Conservation (phyloP, 2,888 invertebrate species). For the Thalpophila matura region DNA sequence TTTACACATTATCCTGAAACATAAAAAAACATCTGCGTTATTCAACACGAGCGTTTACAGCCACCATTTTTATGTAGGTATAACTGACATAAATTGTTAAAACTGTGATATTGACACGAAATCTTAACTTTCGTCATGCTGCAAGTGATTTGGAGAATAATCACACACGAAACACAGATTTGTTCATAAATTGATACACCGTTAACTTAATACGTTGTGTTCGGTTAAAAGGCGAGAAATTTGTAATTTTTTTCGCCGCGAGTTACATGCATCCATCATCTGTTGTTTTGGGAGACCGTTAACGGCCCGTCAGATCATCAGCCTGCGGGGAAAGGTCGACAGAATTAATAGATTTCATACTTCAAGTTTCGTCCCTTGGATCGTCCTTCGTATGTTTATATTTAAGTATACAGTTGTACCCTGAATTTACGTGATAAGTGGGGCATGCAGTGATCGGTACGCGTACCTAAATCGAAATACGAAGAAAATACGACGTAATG, state of each 20-base stretch:
- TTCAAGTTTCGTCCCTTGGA: conserved; percentile 46
- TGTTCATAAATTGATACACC: conserved; percentile 77
- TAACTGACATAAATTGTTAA: conserved; percentile 60
- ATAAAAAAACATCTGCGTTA: conserved; percentile 45
- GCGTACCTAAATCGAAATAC: conserved; percentile 7
- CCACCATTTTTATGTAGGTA: conserved; percentile 57
- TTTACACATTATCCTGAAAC: conserved; percentile 46
- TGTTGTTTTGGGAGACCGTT: conserved; percentile 67
- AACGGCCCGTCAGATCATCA: conserved; percentile 53
- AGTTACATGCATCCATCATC: conserved; percentile 71
- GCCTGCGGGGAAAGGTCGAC: conserved; percentile 60
- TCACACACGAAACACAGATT: conserved; percentile 69
- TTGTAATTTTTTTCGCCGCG: conserved; percentile 78
- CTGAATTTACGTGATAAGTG: conserved; percentile 28
- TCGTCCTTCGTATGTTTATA: conserved; percentile 26
- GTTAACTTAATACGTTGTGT: conserved; percentile 82
- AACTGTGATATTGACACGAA: conserved; percentile 65
- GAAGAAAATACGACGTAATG: conserved; percentile 13
- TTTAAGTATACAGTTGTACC: conserved; percentile 27
- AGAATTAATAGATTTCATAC: conserved; percentile 66
- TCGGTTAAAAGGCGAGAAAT: conserved; percentile 84
- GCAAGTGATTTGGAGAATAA: conserved; percentile 68
- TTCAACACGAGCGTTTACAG: conserved; percentile 40
- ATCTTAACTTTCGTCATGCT: conserved; percentile 61
- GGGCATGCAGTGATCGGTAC: conserved; percentile 20